Percentiles rank a stretch among this genome's conserved stretches.
Conservation (phyloP, 2,797 vertebrate genomes). For the Cottoperca gobio region DNA sequence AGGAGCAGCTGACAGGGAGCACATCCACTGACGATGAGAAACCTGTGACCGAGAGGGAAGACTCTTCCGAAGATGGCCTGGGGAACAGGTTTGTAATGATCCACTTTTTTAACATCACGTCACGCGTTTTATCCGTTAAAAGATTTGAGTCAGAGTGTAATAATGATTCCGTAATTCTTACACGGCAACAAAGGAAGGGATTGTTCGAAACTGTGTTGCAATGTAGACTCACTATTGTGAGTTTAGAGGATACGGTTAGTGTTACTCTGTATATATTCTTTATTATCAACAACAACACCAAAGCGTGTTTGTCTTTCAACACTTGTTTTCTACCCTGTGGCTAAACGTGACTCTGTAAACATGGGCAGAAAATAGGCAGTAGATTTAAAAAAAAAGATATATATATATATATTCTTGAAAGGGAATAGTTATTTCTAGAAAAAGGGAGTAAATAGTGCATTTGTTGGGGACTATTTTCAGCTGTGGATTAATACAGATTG, state of each 20-base stretch:
- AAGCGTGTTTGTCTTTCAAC: background rate
- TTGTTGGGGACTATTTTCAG: background rate
- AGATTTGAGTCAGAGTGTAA: background rate
- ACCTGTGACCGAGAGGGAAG: constrained; percentile 25
- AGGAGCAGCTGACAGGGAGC: constrained; percentile 34
- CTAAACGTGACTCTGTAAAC: too few species aligned
- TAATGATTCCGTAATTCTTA: background rate
- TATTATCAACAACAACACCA: background rate
- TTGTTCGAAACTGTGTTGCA: background rate
- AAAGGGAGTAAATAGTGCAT: background rate
- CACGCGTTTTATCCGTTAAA: background rate
- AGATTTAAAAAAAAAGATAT: too few species aligned
- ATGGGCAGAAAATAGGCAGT: too few species aligned
- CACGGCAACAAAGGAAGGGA: background rate
- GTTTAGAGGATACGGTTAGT: background rate
- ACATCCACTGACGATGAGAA: constrained; percentile 13
- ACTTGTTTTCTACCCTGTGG: background rate
- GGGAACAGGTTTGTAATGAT: constrained; percentile 68
- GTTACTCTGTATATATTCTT: background rate
- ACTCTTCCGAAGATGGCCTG: constrained; percentile 12
- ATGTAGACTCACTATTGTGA: background rate
- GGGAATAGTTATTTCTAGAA: too few species aligned
- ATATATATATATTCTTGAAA: too few species aligned
- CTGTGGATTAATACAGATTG: background rate
- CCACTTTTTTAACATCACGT: background rate